Base-by-base conservation (phyloP, 2,113 vertebrate genomes). In the Anolis sagrei region DNA sequence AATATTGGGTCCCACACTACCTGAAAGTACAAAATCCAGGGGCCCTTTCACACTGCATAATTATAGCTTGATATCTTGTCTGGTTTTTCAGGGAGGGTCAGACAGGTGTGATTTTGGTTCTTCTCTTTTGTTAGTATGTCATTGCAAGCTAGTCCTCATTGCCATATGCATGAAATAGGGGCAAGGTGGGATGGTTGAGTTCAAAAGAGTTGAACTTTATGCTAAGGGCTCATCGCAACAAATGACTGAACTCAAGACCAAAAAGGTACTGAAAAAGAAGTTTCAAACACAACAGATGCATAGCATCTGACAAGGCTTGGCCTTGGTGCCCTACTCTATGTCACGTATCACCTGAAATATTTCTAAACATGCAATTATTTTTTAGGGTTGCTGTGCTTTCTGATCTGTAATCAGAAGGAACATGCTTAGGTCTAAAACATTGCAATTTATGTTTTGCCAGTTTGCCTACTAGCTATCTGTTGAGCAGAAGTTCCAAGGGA, bases 381-480 rank as follows among this genome's bases (percentile, higher is more conserved):
- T 86, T 75, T 23, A 75, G n/a, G 70, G 69, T n/a, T 64, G 14
- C 78, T 92, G 82, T 92, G 91, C 77, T 91, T 92, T 93, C 19
- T 91, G 93, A 88, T 93, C 90, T 92, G 79, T 94, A 91, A 91
- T 92, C 36, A 89, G 87, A 91, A 90, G 19, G 85, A 93, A 93
- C 84, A 87, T 0, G 19, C 92, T 92, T 83, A 92, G 91, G 91
- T 94, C 91, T 2, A 75, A 93, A 44, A 90, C 90, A 90, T 92
- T 87, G 77, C 72, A 85, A 95, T 86, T 94, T 94, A 94, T 93
- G 93, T 95, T 95, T 94, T 97, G 96, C 95, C 95, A 95, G 93
- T 96, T 96, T 96, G 95, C 96, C 96, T 95, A 96, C 94, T 92
- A 96, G 95, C 95, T 93, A 96, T 96, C 94, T 96, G 93, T 90